Percentiles rank a stretch among this genome's conserved stretches.
These are phyloP conservation scores for Drosophila virilis DNA, from an alignment of 1,140 invertebrate genomes.

Conservation along the genomic window DNA sequence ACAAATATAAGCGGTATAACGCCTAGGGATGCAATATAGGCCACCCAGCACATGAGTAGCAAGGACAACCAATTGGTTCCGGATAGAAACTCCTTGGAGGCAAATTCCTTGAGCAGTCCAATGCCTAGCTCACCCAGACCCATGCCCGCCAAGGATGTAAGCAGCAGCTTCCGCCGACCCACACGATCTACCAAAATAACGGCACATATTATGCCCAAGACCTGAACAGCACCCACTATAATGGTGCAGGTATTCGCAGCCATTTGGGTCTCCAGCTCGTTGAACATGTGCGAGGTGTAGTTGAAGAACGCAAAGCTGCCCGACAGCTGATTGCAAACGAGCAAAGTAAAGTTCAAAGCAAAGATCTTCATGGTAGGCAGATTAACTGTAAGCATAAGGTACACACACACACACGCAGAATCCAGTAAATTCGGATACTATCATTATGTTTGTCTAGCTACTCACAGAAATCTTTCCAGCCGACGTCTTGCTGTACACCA, in stretches of 20 bases:
- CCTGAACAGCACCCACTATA: constrained; percentile 86
- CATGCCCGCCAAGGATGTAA: constrained; percentile 66
- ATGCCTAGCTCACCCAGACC: constrained; percentile 51
- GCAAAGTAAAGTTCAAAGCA: constrained; percentile 59
- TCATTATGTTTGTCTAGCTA: neutral
- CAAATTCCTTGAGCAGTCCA: constrained; percentile 45
- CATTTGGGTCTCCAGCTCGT: constrained; percentile 86
- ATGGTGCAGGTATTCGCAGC: constrained; percentile 88
- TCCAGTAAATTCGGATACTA: neutral
- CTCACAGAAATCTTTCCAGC: constrained; percentile 64
- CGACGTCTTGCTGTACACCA: constrained; percentile 50
- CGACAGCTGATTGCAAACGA: constrained; percentile 69
- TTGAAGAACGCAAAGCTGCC: constrained; percentile 85
- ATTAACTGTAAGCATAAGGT: constrained; percentile 49
- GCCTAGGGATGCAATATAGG: constrained; percentile 55
- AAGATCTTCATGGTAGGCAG: constrained; percentile 59
- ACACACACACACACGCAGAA: neutral
- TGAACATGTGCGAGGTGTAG: constrained; percentile 88
- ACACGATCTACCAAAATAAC: constrained; percentile 61
- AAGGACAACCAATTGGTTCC: constrained; percentile 62
- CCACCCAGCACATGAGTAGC: constrained; percentile 57
- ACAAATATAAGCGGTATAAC: constrained; percentile 64
- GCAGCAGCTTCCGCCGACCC: constrained; percentile 59
- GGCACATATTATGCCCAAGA: constrained; percentile 60
- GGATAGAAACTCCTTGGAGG: constrained; percentile 42